Percentiles rank a stretch among this genome's conserved stretches.
Evolutionary conservation across 2,797 vertebrate species (phyloP).

Genomic region (Leptatherina wallacei): DNA sequence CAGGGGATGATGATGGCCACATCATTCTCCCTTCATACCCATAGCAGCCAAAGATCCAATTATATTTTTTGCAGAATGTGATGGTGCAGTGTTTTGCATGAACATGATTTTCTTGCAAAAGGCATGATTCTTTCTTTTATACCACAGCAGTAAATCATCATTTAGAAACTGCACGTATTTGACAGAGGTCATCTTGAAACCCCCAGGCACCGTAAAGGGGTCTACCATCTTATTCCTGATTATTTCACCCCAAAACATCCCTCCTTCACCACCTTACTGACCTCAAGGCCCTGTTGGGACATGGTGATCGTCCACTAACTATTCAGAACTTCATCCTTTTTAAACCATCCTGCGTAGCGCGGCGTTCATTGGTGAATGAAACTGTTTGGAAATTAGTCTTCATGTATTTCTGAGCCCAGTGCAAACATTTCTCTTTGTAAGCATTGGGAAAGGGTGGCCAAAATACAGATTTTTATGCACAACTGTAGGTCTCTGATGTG

Average conservation of each 20-base stretch:
- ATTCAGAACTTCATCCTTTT: neutral
- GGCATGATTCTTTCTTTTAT: neutral
- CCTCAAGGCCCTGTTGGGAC: neutral
- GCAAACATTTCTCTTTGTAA: neutral
- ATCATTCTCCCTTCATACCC: neutral
- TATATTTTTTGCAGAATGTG: neutral
- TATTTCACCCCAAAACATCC: neutral
- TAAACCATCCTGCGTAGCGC: neutral
- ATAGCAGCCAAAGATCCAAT: neutral
- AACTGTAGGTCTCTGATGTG: too few relatives aligned
- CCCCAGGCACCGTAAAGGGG: neutral
- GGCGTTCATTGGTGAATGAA: neutral
- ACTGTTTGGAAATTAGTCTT: neutral
- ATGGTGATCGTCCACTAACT: neutral
- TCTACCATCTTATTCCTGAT: neutral
- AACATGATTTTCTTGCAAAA: neutral
- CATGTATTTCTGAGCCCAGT: neutral
- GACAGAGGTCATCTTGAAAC: neutral
- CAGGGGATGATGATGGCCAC: neutral
- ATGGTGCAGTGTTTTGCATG: neutral
- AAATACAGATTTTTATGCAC: neutral
- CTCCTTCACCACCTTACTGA: too few relatives aligned
- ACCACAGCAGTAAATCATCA: neutral
- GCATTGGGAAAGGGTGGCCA: neutral
- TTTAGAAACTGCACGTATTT: neutral